Evolutionary conservation across 2,113 vertebrate species (phyloP), one percentile per base, ranked within the genome.

Genomic region (Ascaphus truei): DNA sequence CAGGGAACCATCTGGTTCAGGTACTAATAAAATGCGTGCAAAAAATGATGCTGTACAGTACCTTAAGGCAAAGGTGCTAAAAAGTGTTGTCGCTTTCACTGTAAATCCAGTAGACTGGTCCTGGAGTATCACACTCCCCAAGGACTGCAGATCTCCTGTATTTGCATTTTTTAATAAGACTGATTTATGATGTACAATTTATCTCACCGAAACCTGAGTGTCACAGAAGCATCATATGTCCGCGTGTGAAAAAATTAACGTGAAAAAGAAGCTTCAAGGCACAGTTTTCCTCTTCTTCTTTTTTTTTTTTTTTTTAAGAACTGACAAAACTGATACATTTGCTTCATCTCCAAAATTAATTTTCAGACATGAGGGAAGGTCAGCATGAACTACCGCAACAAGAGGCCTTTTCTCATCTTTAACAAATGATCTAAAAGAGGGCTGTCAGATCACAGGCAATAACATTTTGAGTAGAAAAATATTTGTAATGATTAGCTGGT

Each of bases 291-390:
- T 93, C 88, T 90, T 77, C n/a, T n/a, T n/a, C n/a, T n/a, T n/a
- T n/a, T 88, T 79, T 72, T 67, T 31, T 68, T 62, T 56, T 75
- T 79, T 67, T 76, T n/a, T n/a, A n/a, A n/a, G n/a, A n/a, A n/a
- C 80, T 92, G 93, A 95, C 94, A 95, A 90, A 83, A 88, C 81
- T 93, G 93, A 95, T 94, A 93, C 87, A 91, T 96, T 95, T 95
- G 91, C 95, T 95, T 93, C 89, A 87, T 87, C 87, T 84, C 75
- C 88, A 92, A 96, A 96, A 96, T 95, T 94, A 93, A 95, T 96
- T 95, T 93, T 90, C 90, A 92, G 92, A 94, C 94, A 95, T 92
- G 91, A 93, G 94, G 93, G 96, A 98, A 94, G 96, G 94, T 94
- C 94, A 89, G 90, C 88, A 90, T 88, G 89, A 94, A 91, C 55